Base-by-base conservation (phyloP, 2,113 vertebrate genomes). In the Bagarius yarrelli region DNA sequence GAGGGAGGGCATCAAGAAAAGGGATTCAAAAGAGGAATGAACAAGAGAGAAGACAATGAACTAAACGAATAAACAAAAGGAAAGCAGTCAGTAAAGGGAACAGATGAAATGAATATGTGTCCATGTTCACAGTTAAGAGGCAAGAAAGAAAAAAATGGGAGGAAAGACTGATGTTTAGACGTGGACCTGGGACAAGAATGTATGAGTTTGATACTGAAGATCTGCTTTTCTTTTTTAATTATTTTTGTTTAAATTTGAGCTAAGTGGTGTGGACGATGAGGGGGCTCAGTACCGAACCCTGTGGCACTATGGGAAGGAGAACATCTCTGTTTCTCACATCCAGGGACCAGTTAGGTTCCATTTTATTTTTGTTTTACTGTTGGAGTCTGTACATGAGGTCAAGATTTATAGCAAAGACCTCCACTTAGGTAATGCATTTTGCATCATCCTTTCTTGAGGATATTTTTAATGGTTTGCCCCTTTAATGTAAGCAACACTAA, bases 211-310 rank as follows among this genome's bases (percentile, higher is more conserved):
- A 90, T 91, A 91, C 89, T 87, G 88, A 93, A 25, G 90, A 90
- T 90, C 88, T 93, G 89, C 87, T 90, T 90, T 93, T 87, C 66
- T 59, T 70, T 76, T 92, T 91, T 86, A 13, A 15, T 34, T 53
- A 8, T 55, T 92, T 92, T 92, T 47, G 44, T 47, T 91, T 91
- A 89, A 92, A 91, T 91, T 92, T 85, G 87, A 91, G 90, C 91
- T 87, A 73, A 91, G 88, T 91, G 87, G 87, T 91, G 90, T 90
- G 91, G 89, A 91, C 79, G 84, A 91, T 86, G 89, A 82, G 90
- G 50, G 91, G 91, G 92, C 91, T 91, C 89, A 92, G 89, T 90
- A 92, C 88, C 87, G 89, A 92, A 90, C 90, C 92, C 91, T 93
- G 91, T 89, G 89, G 91, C 91, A 89, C 87, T 91, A 90, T 89